These are phyloP conservation scores for Tauraco hartlaubi DNA, from an alignment of 2,797 vertebrate genomes.

Conservation along the genomic window DNA sequence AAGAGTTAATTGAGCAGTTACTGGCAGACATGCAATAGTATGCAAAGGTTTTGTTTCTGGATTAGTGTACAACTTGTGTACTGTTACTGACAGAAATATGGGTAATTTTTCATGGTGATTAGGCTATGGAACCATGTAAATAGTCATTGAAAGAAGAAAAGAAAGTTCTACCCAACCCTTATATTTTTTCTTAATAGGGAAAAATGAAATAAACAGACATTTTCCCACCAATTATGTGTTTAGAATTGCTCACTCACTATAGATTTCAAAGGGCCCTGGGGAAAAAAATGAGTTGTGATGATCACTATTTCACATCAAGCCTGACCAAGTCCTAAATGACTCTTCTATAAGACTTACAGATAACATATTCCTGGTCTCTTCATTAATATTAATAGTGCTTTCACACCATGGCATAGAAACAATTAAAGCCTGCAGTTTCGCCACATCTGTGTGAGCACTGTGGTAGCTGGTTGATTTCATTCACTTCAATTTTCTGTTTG, in stretches of 20 bases:
- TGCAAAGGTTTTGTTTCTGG: neutral
- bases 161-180: neutral
- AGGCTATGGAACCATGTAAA: neutral
- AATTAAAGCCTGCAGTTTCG: neutral
- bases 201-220: neutral
- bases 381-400: neutral
- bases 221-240: neutral
- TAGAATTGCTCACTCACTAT: neutral
- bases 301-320: neutral
- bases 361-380: neutral
- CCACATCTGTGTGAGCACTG: neutral
- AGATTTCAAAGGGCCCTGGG: neutral
- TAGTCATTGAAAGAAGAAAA: neutral
- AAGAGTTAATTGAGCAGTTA: neutral
- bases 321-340: neutral
- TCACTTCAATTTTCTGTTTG: neutral
- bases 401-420: neutral
- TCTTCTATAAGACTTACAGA: neutral
- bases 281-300: neutral
- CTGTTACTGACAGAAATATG: neutral
- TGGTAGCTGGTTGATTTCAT: neutral
- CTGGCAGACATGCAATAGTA: neutral
- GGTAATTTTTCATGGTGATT: neutral
- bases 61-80: neutral
- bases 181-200: neutral